Base-by-base conservation (phyloP, 2,888 invertebrate genomes). In the Amphipoea oculea region DNA sequence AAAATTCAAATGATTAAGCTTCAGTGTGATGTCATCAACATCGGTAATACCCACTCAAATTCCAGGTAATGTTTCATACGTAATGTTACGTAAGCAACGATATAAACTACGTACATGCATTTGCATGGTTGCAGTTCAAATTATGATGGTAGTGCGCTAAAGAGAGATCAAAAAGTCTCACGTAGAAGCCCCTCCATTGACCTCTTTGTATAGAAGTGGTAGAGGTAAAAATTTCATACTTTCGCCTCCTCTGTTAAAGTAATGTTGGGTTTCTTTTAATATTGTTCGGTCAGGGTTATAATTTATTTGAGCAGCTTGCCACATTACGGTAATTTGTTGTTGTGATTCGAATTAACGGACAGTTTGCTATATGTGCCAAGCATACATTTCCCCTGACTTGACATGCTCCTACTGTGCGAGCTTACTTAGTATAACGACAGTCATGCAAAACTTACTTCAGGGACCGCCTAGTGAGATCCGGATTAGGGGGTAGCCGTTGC, bases 391-490 rank as follows among this genome's bases (percentile, higher is more conserved):
- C 23, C 17, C 29, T 20, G 36, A 73, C 3, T 81, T 23, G 62
- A 60, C 9, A 51, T n/a, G 42, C 62, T 54, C 23, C 45, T 72
- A 65, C 40, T 36, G 85, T 74, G 78, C 48, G 2, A 62, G 40
- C 4, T 60, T 62, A 74, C 20, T 65, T 60, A 65, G 40, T 70
- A 70, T 51, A n/a, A 81, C 29, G 67, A 65, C 5, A 71, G 12
- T 67, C 73, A 83, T 83, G 86, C 80, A 51, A 63, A 88, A 96
- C 97, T 95, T 94, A 98, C 98, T 98, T 98, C 90, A 98, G 97
- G 90, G 98, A 98, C 95, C 98, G 97, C 94, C 97, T 98, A 95
- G 98, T 97, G 91, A 98, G 97, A 93, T 98, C 98, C 89, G 98
- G 97, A 93, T 97, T 97, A 91, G 97, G 96, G 87, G 96, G 95